These are phyloP conservation scores for Lichenostomus cassidix DNA, from an alignment of 2,113 vertebrate species.

Conservation along the genomic window DNA sequence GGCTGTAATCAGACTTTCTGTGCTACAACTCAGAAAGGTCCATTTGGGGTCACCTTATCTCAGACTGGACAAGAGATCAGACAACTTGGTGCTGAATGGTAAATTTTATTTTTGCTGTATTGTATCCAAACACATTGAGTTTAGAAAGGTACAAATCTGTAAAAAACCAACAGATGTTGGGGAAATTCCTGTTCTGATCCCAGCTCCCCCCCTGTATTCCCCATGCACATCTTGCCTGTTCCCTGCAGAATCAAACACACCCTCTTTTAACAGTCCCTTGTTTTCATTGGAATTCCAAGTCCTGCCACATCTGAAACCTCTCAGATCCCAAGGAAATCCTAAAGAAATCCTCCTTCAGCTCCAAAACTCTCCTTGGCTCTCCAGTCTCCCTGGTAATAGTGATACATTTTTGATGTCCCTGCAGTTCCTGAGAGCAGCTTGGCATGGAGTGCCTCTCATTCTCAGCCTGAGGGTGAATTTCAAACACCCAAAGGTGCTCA, in stretches of 20 bases:
- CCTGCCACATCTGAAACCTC: neutral
- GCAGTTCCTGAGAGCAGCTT: neutral
- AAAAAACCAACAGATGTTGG: neutral
- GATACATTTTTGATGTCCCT: neutral
- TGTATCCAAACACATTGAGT: neutral
- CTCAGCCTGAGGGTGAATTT: neutral
- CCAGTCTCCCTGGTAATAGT: neutral
- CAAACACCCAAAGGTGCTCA: neutral
- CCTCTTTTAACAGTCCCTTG: neutral
- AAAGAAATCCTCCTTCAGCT: neutral
- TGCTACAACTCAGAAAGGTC: neutral
- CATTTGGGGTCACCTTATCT: neutral
- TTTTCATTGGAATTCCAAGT: neutral
- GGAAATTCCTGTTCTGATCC: neutral
- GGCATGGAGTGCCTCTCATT: neutral
- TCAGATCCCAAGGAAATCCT: neutral
- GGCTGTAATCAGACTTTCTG: neutral
- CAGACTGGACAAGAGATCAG: neutral
- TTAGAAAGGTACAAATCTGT: neutral
- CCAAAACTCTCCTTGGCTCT: neutral
- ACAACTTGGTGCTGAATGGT: neutral
- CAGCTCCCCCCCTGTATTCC: neutral
- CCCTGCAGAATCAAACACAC: neutral
- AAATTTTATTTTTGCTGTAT: neutral
- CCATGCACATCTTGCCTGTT: neutral